A percentile compares a stretch with the other conserved stretches of the same genome.
Evolutionary conservation across 2,797 vertebrate genomes (phyloP).

Genomic region (Scomberomorus guttatus): DNA sequence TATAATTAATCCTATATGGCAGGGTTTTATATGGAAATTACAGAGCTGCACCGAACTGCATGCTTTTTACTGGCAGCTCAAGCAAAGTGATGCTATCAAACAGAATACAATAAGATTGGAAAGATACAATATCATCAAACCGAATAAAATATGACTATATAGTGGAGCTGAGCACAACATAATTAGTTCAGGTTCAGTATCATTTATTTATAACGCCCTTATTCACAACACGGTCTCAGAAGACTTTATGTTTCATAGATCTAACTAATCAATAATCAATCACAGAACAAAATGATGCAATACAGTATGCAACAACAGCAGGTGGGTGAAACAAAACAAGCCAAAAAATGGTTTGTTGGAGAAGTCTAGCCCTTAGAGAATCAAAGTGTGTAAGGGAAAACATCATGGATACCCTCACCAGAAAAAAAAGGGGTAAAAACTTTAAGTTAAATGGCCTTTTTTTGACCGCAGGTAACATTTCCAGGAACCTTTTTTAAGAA

Average conservation of each 20-base stretch:
- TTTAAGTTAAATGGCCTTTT: too few relatives aligned
- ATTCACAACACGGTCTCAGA: not conserved
- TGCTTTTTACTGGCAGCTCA: not conserved
- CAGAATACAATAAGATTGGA: slow-evolving; percentile 43
- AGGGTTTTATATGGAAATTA: slow-evolving; percentile 1
- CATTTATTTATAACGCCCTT: slow-evolving; percentile 44
- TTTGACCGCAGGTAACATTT: too few relatives aligned
- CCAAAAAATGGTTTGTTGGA: not conserved
- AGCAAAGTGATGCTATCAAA: slow-evolving; percentile 51
- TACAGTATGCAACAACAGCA: slow-evolving; percentile 3
- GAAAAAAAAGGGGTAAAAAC: too few relatives aligned
- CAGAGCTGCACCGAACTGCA: not conserved
- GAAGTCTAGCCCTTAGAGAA: too few relatives aligned
- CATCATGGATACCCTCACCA: too few relatives aligned
- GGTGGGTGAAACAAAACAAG: not conserved
- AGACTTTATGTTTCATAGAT: not conserved
- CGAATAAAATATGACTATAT: slow-evolving; percentile 46
- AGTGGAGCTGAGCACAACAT: slow-evolving; percentile 19
- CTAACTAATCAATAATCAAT: slow-evolving; percentile 47
- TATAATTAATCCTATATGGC: slow-evolving; percentile 12
- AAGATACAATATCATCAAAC: slow-evolving; percentile 41
- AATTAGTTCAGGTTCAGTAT: slow-evolving; percentile 46
- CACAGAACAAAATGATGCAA: slow-evolving; percentile 14
- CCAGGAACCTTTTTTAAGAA: too few relatives aligned
- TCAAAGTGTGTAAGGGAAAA: too few relatives aligned